A percentile compares a stretch with the other conserved stretches of the same genome.
phyloP scores from a whole-genome alignment of 1,140 invertebrate species.

The Meloidogyne hapla region DNA sequence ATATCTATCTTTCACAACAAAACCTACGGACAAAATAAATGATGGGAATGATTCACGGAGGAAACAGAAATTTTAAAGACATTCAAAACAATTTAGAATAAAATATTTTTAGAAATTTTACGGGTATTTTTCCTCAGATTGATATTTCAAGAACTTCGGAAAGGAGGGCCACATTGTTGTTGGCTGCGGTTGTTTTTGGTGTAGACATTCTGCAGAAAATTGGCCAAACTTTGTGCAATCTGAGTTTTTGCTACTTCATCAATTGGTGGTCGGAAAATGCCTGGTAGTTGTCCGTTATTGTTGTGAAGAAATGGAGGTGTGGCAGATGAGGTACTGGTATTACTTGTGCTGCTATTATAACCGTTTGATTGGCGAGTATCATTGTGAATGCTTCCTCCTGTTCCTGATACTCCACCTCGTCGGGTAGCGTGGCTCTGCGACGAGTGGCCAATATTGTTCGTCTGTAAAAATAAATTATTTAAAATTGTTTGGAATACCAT shows the following conservation, averaged over 20 bases:
- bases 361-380: neutral
- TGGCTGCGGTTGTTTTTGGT: conserved; percentile 24
- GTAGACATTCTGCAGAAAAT: conserved; percentile 33
- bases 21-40: neutral
- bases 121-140: neutral
- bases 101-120: conserved; percentile 1
- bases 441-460: neutral
- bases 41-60: neutral
- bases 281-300: neutral
- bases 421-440: neutral
- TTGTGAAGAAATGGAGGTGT: neutral
- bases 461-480: neutral
- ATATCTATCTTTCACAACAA: neutral
- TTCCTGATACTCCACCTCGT: conserved; percentile 5
- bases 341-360: neutral
- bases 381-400: neutral
- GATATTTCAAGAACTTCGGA: neutral
- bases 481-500: no score
- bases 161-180: neutral
- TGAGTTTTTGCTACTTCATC: conserved; percentile 32
- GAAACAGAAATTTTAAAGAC: neutral
- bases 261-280: conserved; percentile 31
- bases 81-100: neutral
- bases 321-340: neutral
- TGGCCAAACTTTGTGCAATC: conserved; percentile 33